Conservation (phyloP, 2,113 vertebrate species). For the Orientallactaga bullata region DNA sequence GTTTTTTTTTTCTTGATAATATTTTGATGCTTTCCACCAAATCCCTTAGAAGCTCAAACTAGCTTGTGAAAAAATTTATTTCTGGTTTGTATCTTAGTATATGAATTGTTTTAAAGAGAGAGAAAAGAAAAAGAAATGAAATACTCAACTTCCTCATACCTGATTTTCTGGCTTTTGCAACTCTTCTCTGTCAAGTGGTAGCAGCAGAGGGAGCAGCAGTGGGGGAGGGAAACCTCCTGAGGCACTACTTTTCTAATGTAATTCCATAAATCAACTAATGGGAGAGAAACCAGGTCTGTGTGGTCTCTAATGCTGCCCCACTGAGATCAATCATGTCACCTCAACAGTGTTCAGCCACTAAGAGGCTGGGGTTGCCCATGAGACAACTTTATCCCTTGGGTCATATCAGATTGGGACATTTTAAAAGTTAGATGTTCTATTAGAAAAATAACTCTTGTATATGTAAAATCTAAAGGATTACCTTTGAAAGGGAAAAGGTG, state of each 20-base stretch:
- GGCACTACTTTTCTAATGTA: constrained; percentile 81
- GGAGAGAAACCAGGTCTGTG: constrained; percentile 76
- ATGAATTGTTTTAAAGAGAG: background rate
- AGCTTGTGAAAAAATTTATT: background rate
- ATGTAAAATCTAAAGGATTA: constrained; percentile 43
- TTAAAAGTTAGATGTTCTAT: constrained; percentile 65
- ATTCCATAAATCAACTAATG: constrained; percentile 82
- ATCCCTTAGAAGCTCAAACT: background rate
- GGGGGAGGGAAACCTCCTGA: constrained; percentile 79
- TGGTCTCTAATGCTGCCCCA: constrained; percentile 79
- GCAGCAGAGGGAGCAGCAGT: constrained; percentile 71
- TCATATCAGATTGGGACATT: constrained; percentile 69
- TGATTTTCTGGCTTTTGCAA: constrained; percentile 70
- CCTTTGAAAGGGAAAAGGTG: background rate
- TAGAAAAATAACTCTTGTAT: constrained; percentile 37
- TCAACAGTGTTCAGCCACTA: constrained; percentile 76
- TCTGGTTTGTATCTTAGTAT: background rate
- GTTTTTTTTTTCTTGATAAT: background rate
- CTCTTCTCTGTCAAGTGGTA: constrained; percentile 52
- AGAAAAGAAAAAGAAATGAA: background rate
- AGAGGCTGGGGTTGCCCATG: constrained; percentile 69
- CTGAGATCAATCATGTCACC: constrained; percentile 85
- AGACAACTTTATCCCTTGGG: constrained; percentile 71
- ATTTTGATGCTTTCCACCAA: background rate
- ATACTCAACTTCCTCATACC: background rate